A percentile compares a stretch with the other conserved stretches of the same genome.
Conservation (phyloP, 1,140 invertebrate species). For the Drosophila bipectinata region DNA sequence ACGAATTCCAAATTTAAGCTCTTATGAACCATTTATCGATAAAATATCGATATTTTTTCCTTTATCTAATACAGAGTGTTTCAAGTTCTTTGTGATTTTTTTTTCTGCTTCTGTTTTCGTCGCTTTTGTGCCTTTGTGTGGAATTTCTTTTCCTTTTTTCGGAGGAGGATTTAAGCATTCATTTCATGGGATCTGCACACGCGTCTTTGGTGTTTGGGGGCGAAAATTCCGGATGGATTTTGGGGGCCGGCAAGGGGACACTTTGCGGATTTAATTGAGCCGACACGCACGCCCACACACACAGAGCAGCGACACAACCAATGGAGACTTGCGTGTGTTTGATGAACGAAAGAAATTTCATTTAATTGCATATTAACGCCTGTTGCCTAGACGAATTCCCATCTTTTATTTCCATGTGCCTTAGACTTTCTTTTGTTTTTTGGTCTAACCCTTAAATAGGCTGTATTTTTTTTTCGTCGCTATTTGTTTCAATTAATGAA, state of each 20-base stretch:
- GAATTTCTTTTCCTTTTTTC: slow-evolving; percentile 22
- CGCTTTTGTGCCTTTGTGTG: slow-evolving; percentile 23
- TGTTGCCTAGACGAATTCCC: slow-evolving; percentile 49
- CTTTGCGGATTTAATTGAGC: slow-evolving; percentile 60
- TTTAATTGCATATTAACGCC: slow-evolving; percentile 61
- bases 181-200: slow-evolving; percentile 61
- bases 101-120: slow-evolving; percentile 4
- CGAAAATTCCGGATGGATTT: neutral
- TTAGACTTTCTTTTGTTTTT: neutral
- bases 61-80: slow-evolving; percentile 6
- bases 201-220: slow-evolving; percentile 25
- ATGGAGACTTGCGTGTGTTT: slow-evolving; percentile 21
- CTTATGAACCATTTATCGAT: no score
- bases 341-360: slow-evolving; percentile 46
- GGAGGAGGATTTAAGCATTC: slow-evolving; percentile 46
- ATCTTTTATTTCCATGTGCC: slow-evolving; percentile 13
- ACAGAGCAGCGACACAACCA: slow-evolving; percentile 1
- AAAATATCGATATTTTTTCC: neutral
- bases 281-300: slow-evolving; percentile 47
- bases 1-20: no score
- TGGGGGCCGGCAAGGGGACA: slow-evolving; percentile 25
- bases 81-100: neutral
- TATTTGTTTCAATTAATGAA: slow-evolving; percentile 65
- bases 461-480: slow-evolving; percentile 8
- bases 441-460: neutral